Base-by-base conservation (phyloP, 2,888 invertebrate species). In the Hemicrepidius hirtus region DNA sequence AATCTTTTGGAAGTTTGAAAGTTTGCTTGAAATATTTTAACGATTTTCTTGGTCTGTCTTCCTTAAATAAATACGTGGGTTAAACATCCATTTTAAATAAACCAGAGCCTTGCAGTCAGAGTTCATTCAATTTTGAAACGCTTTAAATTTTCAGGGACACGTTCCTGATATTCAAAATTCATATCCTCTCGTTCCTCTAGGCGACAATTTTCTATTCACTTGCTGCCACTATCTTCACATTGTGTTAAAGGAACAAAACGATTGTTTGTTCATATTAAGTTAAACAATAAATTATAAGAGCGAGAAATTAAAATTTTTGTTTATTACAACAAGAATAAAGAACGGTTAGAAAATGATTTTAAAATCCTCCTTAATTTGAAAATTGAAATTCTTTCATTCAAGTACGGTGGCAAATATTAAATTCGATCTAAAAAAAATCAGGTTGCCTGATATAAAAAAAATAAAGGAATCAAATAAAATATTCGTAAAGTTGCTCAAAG, bases 151-250 rank as follows among this genome's bases (percentile, higher is more conserved):
- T 64, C 65, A 71, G 62, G 57, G 49, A 59, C 74, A 76, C 69
- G 68, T 74, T 69, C 65, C 46, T 46, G 68, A 44, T 64, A 71
- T 76, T 69, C 74, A 76, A 74, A 74, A 71, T 76, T 74, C 71
- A 76, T 74, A 71, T 65, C 63, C 68, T 63, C 50, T 57, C 18
- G 63, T 71, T 62, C 70, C 73, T 75, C 71, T 18, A 55, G 65
- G 60, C 65, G 69, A 75, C 63, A 57, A 60, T 72, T 71, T 69
- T 49, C 21, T 28, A 49, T 63, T 63, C 63, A 32, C 63, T 63
- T 63, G 46, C 44, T 40, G 53, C 41, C 40, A n/a, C 53, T 63
- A 40, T 50, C 53, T 49, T 35, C 40, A 21, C 65, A 49, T n/a
- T 9, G 50, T 50, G 24, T 50, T 64, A 50, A 50, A 64, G 53